Base-by-base conservation (phyloP, 2,113 vertebrate genomes). In the Zosterops pallidus region DNA sequence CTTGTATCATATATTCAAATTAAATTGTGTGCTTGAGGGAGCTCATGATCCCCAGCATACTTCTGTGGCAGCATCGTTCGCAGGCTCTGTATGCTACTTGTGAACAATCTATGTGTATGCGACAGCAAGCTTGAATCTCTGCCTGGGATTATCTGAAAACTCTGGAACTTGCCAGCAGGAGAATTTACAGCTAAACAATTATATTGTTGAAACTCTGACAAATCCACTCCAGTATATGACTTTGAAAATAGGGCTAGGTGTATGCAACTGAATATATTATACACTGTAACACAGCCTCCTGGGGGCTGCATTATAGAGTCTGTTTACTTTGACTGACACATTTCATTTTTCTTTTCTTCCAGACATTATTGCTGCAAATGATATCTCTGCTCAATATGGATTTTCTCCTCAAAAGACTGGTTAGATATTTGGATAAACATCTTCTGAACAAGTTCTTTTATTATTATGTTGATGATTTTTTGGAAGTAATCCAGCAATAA, bases 131-230 rank as follows among this genome's bases (percentile, higher is more conserved):
- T 87, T 79, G 88, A 96, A 69, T 96, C 91, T 91, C 97, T 97
- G 83, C 37, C 90, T 95, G 83, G 96, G 92, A 96, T 92, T 97
- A 92, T 79, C 93, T 92, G 94, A 94, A 97, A 97, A 93, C 85
- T 95, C 84, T 79, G 91, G 39, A 90, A 92, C 46, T 92, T 94
- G 87, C 80, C 92, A 91, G 83, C 74, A 95, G 82, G 60, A 96
- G 97, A 94, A 96, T 96, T 84, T 97, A 96, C 92, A 97, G 92
- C 86, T 94, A 89, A 96, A 96, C 96, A 96, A 97, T 97, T 97
- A 96, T 55, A 95, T 83, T 96, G 95, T 96, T 98, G 97, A 98
- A 97, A 97, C 89, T 79, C 82, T 97, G 95, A 96, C 94, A 97
- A 97, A 96, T 97, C 91, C 88, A 65, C 85, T 52, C 46, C 89